Conservation (phyloP, 2,888 invertebrate genomes). For the Sarcophaga subvicina region DNA sequence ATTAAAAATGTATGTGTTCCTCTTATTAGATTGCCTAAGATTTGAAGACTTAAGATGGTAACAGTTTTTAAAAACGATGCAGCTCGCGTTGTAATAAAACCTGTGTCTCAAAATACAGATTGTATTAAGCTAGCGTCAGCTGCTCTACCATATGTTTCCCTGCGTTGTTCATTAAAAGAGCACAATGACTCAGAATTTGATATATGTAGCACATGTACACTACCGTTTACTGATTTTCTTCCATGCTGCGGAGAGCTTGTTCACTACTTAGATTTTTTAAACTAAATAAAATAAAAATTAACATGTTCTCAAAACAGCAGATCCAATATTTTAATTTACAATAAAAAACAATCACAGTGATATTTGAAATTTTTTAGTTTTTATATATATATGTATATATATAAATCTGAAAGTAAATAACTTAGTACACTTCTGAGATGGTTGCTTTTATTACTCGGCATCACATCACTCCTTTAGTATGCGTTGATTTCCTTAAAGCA, state of each 20-base stretch:
- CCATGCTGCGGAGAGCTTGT: too few relatives aligned
- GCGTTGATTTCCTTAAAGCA: neutral
- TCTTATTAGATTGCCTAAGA: neutral
- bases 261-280: too few relatives aligned
- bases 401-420: constrained; percentile 73
- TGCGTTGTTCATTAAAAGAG: neutral
- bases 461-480: constrained; percentile 41
- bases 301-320: constrained; percentile 81
- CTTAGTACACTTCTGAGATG: constrained; percentile 69
- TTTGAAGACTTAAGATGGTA: neutral
- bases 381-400: constrained; percentile 65
- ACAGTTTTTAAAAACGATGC: neutral
- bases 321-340: constrained; percentile 82
- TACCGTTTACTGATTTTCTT: neutral
- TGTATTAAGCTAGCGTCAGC: neutral
- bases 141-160: neutral
- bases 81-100: neutral
- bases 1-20: neutral
- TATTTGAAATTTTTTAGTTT: constrained; percentile 78
- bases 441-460: constrained; percentile 56
- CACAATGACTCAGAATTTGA: neutral
- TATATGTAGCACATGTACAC: constrained; percentile 41
- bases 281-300: constrained; percentile 53
- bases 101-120: neutral
- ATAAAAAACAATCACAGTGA: constrained; percentile 82